phyloP scores from a whole-genome alignment of 2,888 invertebrate species.

The Nasonovia ribisnigri region DNA sequence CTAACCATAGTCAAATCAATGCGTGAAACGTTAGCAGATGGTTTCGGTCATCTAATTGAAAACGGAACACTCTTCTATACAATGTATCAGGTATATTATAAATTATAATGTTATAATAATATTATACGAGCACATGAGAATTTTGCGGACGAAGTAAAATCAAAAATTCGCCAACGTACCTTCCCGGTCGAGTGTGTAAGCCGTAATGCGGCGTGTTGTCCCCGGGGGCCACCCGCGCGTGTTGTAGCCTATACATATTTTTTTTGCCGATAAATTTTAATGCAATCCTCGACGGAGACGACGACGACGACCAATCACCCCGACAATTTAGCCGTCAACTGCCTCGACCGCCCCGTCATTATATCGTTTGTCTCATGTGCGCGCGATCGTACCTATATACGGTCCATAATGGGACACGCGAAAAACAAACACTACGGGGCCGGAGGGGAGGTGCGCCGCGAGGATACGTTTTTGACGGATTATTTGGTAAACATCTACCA shows the following conservation, averaged over 20 bases:
- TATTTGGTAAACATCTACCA: background rate
- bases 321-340: background rate
- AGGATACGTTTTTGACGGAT: background rate
- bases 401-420: background rate
- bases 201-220: background rate
- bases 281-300: background rate
- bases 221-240: background rate
- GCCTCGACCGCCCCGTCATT: background rate
- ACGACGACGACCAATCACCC: background rate
- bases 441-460: background rate
- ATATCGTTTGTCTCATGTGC: background rate
- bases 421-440: background rate
- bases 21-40: background rate
- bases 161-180: background rate
- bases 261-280: constrained; percentile 1
- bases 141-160: background rate
- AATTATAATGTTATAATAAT: background rate
- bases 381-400: background rate
- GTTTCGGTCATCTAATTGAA: background rate
- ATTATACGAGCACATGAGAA: background rate
- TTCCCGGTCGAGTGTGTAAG: background rate
- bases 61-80: background rate
- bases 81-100: background rate
- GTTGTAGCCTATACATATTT: background rate
- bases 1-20: background rate